Percentiles rank a stretch among this genome's conserved stretches.
These are phyloP conservation scores for Puntigrus tetrazona DNA, from an alignment of 2,113 vertebrate genomes.

Conservation along the genomic window DNA sequence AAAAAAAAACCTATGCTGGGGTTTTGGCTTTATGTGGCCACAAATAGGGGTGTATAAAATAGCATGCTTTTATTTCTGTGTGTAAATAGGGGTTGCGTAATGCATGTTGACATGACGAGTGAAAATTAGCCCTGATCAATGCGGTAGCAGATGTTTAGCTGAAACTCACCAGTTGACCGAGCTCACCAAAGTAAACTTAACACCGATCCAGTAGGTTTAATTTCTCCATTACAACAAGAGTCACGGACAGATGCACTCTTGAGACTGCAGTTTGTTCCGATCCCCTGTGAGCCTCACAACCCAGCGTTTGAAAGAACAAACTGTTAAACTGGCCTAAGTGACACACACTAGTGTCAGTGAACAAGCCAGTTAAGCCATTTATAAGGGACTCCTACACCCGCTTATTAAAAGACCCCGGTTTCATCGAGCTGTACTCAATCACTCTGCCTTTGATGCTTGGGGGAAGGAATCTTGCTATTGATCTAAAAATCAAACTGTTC, in stretches of 20 bases:
- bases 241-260: constrained; percentile 14
- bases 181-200: constrained; percentile 15
- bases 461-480: constrained; percentile 51
- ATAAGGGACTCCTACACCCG: background rate
- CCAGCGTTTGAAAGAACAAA: constrained; percentile 36
- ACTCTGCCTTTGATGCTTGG: constrained; percentile 47
- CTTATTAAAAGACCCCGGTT: constrained; percentile 27
- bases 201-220: background rate
- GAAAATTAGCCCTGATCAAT: background rate
- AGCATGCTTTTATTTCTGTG: background rate
- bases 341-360: constrained; percentile 33
- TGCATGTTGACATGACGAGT: background rate
- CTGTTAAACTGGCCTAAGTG: constrained; percentile 39
- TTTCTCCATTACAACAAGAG: background rate
- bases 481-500: constrained; percentile 49
- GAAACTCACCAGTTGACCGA: background rate
- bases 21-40: too few relatives aligned
- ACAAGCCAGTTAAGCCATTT: constrained; percentile 30
- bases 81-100: background rate
- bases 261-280: background rate
- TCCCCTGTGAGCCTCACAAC: background rate
- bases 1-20: too few relatives aligned
- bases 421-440: constrained; percentile 54
- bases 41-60: too few relatives aligned
- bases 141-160: background rate